Percentiles rank a stretch among this genome's conserved stretches.
These are phyloP conservation scores for Cyanoramphus novaezelandiae DNA, from an alignment of 2,113 vertebrate genomes.

Conservation along the genomic window DNA sequence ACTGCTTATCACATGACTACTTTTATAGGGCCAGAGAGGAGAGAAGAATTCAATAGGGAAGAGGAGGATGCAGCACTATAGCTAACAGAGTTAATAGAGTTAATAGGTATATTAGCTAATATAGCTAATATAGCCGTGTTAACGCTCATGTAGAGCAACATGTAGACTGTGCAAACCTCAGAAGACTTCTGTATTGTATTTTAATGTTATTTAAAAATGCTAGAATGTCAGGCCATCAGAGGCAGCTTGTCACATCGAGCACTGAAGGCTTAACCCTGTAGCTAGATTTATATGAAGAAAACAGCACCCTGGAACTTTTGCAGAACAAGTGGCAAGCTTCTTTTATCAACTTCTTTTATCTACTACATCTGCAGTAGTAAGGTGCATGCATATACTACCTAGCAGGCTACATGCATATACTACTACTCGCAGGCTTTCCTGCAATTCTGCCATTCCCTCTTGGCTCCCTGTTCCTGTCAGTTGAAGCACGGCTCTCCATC, in stretches of 20 bases:
- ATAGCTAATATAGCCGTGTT: not conserved
- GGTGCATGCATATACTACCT: not conserved
- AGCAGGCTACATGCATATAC: not conserved
- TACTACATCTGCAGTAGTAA: not conserved
- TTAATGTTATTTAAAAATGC: not conserved
- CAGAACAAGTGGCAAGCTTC: not conserved
- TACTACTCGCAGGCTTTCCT: not conserved
- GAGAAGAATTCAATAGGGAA: not conserved
- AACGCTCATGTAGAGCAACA: not conserved
- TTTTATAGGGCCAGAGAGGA: not conserved
- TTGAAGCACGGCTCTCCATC: not conserved
- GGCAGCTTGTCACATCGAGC: not conserved
- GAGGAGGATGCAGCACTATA: not conserved
- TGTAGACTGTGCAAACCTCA: not conserved
- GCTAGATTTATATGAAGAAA: not conserved
- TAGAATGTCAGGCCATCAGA: not conserved
- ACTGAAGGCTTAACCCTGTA: not conserved
- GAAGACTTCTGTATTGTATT: not conserved
- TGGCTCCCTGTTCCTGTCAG: not conserved
- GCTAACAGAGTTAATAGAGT: not conserved
- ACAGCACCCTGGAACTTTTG: not conserved
- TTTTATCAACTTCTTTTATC: not conserved
- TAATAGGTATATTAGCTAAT: not conserved
- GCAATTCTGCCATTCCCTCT: not conserved
- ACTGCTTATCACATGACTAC: not conserved